Percentiles rank a stretch among this genome's conserved stretches.
phyloP scores from a whole-genome alignment of 2,113 vertebrate genomes.

The Muntiacus reevesi region DNA sequence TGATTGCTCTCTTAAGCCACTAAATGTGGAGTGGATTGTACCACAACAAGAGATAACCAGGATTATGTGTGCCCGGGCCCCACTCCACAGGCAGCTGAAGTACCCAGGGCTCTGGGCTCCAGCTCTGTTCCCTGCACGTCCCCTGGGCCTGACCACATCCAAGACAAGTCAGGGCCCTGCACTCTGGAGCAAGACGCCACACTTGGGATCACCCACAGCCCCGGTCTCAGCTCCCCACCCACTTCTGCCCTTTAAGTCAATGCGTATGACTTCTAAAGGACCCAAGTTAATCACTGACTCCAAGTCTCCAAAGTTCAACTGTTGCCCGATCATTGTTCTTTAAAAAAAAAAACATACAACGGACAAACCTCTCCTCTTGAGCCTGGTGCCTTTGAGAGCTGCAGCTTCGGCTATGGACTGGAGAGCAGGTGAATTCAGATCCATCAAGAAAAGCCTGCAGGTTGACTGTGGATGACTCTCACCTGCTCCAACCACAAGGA shows the following conservation, averaged over 20 bases:
- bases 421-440: not conserved
- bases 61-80: not conserved
- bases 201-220: not conserved
- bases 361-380: slow-evolving; percentile 11
- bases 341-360: slow-evolving; percentile 42
- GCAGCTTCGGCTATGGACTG: not conserved
- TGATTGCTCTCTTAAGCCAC: not conserved
- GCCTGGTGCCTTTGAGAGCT: not conserved
- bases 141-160: not conserved
- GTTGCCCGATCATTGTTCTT: slow-evolving; percentile 22
- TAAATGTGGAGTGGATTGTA: not conserved
- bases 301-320: slow-evolving; percentile 18
- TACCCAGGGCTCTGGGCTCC: not conserved
- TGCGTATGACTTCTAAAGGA: not conserved
- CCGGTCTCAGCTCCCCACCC: not conserved
- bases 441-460: not conserved
- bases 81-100: not conserved
- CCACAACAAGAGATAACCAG: not conserved
- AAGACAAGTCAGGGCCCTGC: not conserved
- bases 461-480: not conserved
- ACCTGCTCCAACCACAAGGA: not conserved
- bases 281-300: slow-evolving; percentile 58
- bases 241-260: not conserved
- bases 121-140: not conserved
- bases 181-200: not conserved